These are phyloP conservation scores for Erannis defoliaria DNA, from an alignment of 2,888 invertebrate genomes.

Conservation along the genomic window DNA sequence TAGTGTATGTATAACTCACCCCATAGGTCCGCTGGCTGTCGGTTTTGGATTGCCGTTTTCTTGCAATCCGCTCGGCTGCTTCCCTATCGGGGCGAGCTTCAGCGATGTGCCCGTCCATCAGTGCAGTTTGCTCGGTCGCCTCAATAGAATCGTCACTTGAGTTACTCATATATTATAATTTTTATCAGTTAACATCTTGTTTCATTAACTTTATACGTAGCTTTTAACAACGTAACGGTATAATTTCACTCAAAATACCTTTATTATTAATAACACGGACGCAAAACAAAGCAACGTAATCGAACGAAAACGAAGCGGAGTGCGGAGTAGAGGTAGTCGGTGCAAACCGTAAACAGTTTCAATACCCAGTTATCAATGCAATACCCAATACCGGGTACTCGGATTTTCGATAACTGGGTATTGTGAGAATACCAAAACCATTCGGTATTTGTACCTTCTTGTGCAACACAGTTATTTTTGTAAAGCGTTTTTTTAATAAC, in stretches of 20 bases:
- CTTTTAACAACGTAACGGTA: background rate
- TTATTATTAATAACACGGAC: background rate
- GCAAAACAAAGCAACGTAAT: background rate
- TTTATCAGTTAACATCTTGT: conserved; percentile 58
- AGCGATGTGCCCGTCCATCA: conserved; percentile 94
- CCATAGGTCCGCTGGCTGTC: conserved; percentile 84
- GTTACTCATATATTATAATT: conserved; percentile 76
- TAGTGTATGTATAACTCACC: conserved; percentile 64
- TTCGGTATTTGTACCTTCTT: too few species aligned
- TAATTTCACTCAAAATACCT: conserved; percentile 14
- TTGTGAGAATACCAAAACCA: too few species aligned
- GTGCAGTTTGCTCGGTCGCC: conserved; percentile 91
- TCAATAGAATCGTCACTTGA: conserved; percentile 84
- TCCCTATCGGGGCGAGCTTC: conserved; percentile 87
- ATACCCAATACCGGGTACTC: too few species aligned
- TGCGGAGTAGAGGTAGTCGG: too few species aligned
- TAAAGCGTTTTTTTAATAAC: too few species aligned
- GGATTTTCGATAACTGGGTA: too few species aligned
- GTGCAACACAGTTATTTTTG: too few species aligned
- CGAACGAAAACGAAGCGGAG: background rate
- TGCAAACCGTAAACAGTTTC: too few species aligned
- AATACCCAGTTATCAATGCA: too few species aligned
- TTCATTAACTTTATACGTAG: conserved; percentile 4
- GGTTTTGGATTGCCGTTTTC: conserved; percentile 85
- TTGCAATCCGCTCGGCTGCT: conserved; percentile 81